Percentiles rank a stretch among this genome's conserved stretches.
phyloP scores from a whole-genome alignment of 2,113 vertebrate species.

The Crotalus tigris region DNA sequence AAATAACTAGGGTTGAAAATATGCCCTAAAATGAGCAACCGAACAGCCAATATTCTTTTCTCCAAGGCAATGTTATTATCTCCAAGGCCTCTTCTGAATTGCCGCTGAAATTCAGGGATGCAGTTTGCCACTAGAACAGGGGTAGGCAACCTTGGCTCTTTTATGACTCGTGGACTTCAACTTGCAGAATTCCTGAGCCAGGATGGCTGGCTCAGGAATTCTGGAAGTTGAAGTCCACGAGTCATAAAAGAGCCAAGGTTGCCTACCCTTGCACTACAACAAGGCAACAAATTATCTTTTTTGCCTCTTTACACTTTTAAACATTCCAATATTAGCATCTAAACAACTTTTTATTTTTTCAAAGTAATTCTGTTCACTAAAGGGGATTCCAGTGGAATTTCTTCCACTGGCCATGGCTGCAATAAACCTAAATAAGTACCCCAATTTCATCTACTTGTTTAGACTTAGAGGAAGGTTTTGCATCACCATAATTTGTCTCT shows the following conservation, averaged over 20 bases:
- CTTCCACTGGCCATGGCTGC: neutral
- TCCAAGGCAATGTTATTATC: neutral
- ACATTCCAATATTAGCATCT: neutral
- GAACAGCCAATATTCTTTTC: neutral
- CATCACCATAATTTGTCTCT: neutral
- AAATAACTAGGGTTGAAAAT: neutral
- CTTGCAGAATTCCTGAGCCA: too few species aligned
- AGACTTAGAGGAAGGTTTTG: neutral
- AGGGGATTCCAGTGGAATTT: neutral
- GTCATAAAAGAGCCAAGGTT: too few species aligned
- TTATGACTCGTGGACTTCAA: too few species aligned
- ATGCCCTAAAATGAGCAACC: neutral
- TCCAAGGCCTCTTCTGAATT: neutral
- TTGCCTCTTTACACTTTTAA: neutral
- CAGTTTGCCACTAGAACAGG: neutral
- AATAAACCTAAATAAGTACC: neutral
- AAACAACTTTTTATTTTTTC: neutral
- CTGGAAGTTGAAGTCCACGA: too few species aligned
- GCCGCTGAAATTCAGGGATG: neutral
- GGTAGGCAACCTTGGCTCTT: neutral
- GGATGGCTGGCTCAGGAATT: too few species aligned
- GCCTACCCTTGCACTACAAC: neutral
- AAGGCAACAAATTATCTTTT: neutral
- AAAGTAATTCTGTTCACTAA: neutral
- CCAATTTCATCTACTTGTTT: neutral